Evolutionary conservation across 2,113 vertebrate species (phyloP).

Genomic region (Himantopus leucocephalus): DNA sequence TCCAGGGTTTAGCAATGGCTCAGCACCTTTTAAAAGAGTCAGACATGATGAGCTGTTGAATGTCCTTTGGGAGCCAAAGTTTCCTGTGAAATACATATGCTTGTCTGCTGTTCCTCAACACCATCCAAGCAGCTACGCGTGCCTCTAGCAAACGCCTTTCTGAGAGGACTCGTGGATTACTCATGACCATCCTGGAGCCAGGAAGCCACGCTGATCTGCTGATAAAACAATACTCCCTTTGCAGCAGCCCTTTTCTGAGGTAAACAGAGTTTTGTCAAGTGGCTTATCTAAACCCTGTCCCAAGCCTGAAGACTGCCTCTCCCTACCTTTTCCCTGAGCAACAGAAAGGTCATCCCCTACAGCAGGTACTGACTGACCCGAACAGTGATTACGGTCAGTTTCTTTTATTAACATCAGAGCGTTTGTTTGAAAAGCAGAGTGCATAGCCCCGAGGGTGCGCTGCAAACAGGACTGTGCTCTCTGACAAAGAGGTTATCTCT

Average conservation of each 20-base stretch:
- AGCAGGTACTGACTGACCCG: background rate
- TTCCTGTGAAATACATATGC: background rate
- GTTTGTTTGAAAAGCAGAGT: background rate
- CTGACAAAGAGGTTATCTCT: background rate
- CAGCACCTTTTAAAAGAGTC: constrained; percentile 24
- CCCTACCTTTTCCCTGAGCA: background rate
- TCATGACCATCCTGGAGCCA: background rate
- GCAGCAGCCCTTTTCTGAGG: background rate
- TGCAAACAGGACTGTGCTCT: background rate
- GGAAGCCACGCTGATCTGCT: background rate
- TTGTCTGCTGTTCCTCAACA: background rate
- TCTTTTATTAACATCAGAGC: background rate
- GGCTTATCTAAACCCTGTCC: background rate
- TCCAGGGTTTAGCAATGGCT: background rate
- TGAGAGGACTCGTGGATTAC: background rate
- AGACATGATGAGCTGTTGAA: constrained; percentile 41
- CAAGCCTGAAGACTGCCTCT: background rate
- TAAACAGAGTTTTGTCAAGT: background rate
- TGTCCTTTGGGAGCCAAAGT: constrained; percentile 9
- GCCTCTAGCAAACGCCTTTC: background rate
- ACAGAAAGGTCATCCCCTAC: background rate
- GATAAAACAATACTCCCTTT: background rate
- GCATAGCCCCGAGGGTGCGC: background rate
- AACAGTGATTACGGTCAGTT: background rate
- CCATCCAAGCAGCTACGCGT: background rate